Evolutionary conservation across 2,113 vertebrate species (phyloP), one percentile per base, ranked within the genome.

Genomic region (Lepus europaeus): DNA sequence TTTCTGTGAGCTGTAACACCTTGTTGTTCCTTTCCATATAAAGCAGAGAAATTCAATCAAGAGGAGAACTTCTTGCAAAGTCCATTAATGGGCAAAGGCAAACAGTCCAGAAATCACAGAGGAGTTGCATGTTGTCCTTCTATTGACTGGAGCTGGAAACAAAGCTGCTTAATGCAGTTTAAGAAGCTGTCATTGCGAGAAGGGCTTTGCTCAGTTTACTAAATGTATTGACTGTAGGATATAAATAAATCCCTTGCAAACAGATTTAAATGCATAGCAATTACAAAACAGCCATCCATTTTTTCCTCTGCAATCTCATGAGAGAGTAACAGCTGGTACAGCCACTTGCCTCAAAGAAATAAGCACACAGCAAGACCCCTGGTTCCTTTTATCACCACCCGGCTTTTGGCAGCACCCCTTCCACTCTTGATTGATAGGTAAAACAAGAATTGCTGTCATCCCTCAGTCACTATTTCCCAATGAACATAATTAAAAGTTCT

Each of bases 171-270:
- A 89, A 81, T 91, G 49, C 61, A 70, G 70, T 77, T 85, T 91
- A 90, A 93, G 89, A 96, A 94, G 73, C 87, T 90, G 82, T 93
- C 89, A 81, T 74, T 88, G 76, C 70, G 85, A 81, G 27, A 33
- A n/a, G 90, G 19, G 12, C 61, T 87, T 94, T 93, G 64, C 74
- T 89, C 6, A 0, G 89, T 95, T 92, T 95, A 92, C 94, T 97
- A 95, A 95, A 95, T 51, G 6, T 61, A 68, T 27, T 95, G 94
- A 90, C 64, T 83, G 12, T 16, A 79, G 85, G 95, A 94, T 96
- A 63, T 23, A 91, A 97, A 95, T 82, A 96, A 97, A 97, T 92
- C 77, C 94, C 69, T 96, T 96, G 56, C 95, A 91, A 92, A 84
- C 89, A 83, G 91, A 97, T 59, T 87, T 88, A 79, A 94, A 77